Conservation (phyloP, 2,113 vertebrate genomes). For the Pseudolaguvia tuberculata region DNA sequence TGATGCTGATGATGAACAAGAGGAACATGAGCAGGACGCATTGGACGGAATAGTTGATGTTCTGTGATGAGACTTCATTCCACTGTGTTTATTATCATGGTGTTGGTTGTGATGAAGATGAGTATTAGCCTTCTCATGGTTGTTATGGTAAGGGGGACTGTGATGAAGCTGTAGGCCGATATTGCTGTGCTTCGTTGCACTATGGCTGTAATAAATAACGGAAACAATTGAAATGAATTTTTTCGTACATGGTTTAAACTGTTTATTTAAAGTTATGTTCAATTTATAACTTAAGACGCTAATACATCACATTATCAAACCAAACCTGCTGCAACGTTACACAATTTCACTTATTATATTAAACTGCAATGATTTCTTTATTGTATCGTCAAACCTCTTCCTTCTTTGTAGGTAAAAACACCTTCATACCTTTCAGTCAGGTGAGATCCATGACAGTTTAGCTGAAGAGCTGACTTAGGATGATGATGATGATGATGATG, state of each 20-base stretch:
- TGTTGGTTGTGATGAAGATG: conserved; percentile 29
- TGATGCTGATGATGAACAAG: conserved; percentile 42
- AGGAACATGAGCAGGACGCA: conserved; percentile 48
- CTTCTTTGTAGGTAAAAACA: not conserved
- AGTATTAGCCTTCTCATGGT: conserved; percentile 26
- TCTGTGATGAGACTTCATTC: conserved; percentile 39
- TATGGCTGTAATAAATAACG: conserved; percentile 45
- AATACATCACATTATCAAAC: not conserved
- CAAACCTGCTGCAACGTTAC: no score
- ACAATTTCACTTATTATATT: conserved; percentile 2
- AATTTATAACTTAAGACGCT: not conserved
- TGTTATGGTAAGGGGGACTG: conserved; percentile 18
- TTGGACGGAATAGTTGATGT: conserved; percentile 34
- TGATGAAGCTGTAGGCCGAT: conserved; percentile 49
- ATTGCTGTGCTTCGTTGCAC: conserved; percentile 51
- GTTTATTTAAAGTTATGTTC: not conserved
- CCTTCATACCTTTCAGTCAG: conserved; percentile 48
- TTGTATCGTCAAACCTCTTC: not conserved
- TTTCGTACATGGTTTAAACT: not conserved
- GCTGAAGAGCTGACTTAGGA: conserved; percentile 46
- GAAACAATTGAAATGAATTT: conserved; percentile 10
- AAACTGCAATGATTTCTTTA: not conserved
- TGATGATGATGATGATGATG: conserved; percentile 47
- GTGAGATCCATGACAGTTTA: conserved; percentile 38
- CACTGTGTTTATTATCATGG: conserved; percentile 37